Percentiles rank a stretch among this genome's conserved stretches.
phyloP scores from a whole-genome alignment of 1,140 invertebrate genomes.

The Drosophila lacertosa region DNA sequence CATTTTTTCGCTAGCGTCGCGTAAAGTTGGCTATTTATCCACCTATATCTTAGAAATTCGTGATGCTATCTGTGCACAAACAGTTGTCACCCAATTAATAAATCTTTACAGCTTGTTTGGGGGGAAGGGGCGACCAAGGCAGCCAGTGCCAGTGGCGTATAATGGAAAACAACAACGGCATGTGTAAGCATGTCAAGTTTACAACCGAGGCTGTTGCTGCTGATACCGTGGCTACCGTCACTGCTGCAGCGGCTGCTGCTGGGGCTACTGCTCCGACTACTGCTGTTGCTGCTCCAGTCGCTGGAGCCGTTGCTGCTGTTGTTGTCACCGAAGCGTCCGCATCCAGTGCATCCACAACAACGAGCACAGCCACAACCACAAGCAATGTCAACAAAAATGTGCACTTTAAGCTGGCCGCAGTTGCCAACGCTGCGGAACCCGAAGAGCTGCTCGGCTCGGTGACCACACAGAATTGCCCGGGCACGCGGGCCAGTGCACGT shows the following conservation, averaged over 20 bases:
- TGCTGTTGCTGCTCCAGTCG: background rate
- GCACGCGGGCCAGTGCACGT: constrained; percentile 87
- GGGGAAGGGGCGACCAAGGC: no score
- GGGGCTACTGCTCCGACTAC: constrained; percentile 3
- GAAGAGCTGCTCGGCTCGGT: constrained; percentile 86
- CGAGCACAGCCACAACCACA: background rate
- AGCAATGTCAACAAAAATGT: constrained; percentile 44
- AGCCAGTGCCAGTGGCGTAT: constrained; percentile 40
- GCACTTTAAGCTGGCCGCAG: constrained; percentile 22
- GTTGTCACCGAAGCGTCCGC: background rate
- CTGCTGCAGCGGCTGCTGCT: background rate
- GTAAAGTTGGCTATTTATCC: constrained; percentile 45
- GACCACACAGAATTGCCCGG: constrained; percentile 85
- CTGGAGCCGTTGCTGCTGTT: constrained; percentile 4
- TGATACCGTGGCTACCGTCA: constrained; percentile 4
- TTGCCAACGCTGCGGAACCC: constrained; percentile 23
- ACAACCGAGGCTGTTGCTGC: constrained; percentile 7
- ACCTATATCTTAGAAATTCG: background rate
- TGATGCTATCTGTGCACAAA: background rate
- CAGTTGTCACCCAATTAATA: background rate
- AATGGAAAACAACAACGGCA: constrained; percentile 55
- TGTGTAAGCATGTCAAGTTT: constrained; percentile 49
- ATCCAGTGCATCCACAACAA: background rate
- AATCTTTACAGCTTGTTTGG: constrained; percentile 25
- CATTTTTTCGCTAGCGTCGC: constrained; percentile 61